Conservation (phyloP, 2,113 vertebrate genomes). For the Cyanoramphus novaezelandiae region DNA sequence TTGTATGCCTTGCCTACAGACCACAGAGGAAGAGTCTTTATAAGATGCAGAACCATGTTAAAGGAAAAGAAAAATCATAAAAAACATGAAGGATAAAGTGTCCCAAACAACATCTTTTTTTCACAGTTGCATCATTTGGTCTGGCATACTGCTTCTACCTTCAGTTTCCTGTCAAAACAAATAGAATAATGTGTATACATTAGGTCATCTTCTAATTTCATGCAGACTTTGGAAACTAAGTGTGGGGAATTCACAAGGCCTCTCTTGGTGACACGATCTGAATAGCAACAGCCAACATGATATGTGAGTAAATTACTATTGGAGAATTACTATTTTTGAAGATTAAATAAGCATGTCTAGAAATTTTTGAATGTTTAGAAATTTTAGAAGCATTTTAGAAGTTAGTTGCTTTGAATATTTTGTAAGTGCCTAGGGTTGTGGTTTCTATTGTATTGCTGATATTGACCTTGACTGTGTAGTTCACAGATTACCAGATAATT, state of each 20-base stretch:
- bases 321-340: background rate
- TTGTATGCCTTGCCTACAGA: background rate
- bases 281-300: background rate
- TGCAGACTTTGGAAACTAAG: background rate
- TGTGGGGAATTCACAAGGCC: background rate
- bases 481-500: background rate
- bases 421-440: too few species aligned
- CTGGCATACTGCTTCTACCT: background rate
- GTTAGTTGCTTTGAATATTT: background rate
- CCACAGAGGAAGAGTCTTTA: background rate
- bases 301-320: background rate
- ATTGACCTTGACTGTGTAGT: background rate
- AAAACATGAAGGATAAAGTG: accelerated
- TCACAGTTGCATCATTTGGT: background rate
- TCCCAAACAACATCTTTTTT: background rate
- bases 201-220: background rate
- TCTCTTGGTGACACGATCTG: background rate
- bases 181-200: background rate
- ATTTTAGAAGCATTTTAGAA: background rate
- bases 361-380: background rate
- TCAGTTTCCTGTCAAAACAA: background rate
- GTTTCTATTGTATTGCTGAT: background rate
- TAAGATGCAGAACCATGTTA: background rate
- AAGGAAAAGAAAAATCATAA: background rate
- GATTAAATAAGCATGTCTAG: background rate